Base-by-base conservation (phyloP, 2,888 invertebrate species). In the Andricus quercusramuli region DNA sequence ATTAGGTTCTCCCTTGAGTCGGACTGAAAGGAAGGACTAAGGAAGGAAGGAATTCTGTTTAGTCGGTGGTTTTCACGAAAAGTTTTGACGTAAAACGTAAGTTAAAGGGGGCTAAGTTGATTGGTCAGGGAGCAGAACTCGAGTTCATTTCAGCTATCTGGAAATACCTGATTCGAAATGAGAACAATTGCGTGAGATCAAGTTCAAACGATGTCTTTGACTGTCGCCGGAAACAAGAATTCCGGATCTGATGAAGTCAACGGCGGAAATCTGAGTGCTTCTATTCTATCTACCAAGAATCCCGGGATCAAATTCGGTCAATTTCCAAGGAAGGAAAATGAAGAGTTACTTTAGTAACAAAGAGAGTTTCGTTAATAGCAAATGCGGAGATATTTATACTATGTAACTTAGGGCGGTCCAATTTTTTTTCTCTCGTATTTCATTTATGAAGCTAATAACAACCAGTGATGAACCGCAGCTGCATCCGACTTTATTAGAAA, bases 51-150 rank as follows among this genome's bases (percentile, higher is more conserved):
- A 44, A 70, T 70, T 51, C 47, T 47, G 44, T 70, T 70, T 70
- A 47, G 41, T 51, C 47, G 29, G 25, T 70, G 68, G 41, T 70
- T 70, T 70, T 51, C 68, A 25, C 17, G 68, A 70, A 70, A 70
- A 70, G 25, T 70, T 70, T 70, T 70, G 47, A 70, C 68, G 47
- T 70, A 70, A 70, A 70, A 70, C 44, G 11, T 29, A 47, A 29
- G 68, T 22, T 44, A 68, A 47, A 47, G 41, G 67, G 17, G 68
- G 3, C 68, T 47, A 70, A 70, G 47, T 70, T 47, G 68, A 70
- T 70, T 47, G 68, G 68, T 47, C 68, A 70, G 68, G 47, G 47
- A 37, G 66, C 47, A 70, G 25, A 70, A 70, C 47, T 51, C 68
- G 47, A 47, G 68, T 70, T 70, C 47, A 70, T 70, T 70, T 51